phyloP scores from a whole-genome alignment of 2,113 vertebrate species.

The Rhineura floridana region DNA sequence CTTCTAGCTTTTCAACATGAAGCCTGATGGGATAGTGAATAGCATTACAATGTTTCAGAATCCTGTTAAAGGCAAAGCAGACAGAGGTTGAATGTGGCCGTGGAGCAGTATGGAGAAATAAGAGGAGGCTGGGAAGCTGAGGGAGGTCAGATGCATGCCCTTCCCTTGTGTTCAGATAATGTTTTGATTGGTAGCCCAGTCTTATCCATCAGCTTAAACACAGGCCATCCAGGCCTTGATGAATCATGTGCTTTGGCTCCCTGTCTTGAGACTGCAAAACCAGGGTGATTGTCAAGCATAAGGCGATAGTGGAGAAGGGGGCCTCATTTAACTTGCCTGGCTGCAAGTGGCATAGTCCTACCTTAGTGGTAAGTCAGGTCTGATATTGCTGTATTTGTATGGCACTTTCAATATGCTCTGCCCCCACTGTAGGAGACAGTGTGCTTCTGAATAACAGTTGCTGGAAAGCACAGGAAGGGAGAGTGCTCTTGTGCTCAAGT shows the following conservation, averaged over 20 bases:
- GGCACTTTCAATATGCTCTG: not conserved
- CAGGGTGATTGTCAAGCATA: not conserved
- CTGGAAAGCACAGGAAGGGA: too few species aligned
- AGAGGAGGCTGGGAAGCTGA: not conserved
- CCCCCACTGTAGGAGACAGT: too few species aligned
- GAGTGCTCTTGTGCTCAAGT: too few species aligned
- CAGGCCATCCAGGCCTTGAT: not conserved
- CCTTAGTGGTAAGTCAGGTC: too few species aligned
- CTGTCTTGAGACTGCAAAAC: not conserved
- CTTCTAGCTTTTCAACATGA: conserved; percentile 62
- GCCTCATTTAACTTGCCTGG: not conserved
- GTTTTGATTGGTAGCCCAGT: not conserved
- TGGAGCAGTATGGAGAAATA: not conserved
- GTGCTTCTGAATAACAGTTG: too few species aligned
- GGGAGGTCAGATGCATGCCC: not conserved
- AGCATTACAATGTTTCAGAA: conserved; percentile 59
- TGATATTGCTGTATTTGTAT: not conserved
- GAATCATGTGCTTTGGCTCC: not conserved
- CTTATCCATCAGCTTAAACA: not conserved
- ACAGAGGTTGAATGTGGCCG: conserved; percentile 21
- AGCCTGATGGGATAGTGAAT: conserved; percentile 50
- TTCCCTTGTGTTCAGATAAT: not conserved
- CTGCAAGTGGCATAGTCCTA: not conserved
- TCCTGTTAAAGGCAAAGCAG: conserved; percentile 41
- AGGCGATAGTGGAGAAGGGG: too few species aligned